Base-by-base conservation (phyloP, 1,140 invertebrate genomes). In the Neelides sp. region DNA sequence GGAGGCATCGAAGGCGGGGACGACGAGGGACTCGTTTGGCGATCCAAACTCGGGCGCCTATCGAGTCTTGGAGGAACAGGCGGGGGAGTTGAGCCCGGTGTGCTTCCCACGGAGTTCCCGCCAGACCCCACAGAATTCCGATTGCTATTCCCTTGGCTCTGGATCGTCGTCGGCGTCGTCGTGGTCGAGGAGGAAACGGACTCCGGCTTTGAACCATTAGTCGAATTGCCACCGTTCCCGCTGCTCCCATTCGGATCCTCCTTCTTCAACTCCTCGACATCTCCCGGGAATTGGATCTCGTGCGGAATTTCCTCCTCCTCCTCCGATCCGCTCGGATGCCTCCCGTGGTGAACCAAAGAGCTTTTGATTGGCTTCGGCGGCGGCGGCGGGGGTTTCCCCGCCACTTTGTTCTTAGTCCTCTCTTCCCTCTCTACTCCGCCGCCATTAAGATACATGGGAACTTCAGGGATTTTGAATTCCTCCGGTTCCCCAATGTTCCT, bases 11-110 rank as follows among this genome's bases (percentile, higher is more conserved):
- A 41, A 12, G 58, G 58, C 4, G 58, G 58, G 2, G 52, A 57
- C 4, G 51, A 57, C 15, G 37, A 53, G 2, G 58, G 58, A 1
- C 54, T 57, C 0, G 58, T 36, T 40, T 61, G 58, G 4, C n/a
- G n/a, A n/a, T n/a, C n/a, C n/a, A n/a, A n/a, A 23, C 52, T 55
- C 17, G 58, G 58, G 35, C 58, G 34, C 20, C 58, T 30, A 35
- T 61, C 58, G 5, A 61, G 41, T 32, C 58, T 37, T 19, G 58
- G 58, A 19, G 58, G 58, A 8, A 61, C 58, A 15, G 58, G 58
- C 13, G 58, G 58, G 13, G 58, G 58, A 22, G 55, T 55, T 26
- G 24, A 19, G 4, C 26, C 26, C 8, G 44, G 44, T 12, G n/a
- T n/a, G 13, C 48, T 45, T 8, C 52, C 47, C 34, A 36, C 2